phyloP scores from a whole-genome alignment of 2,113 vertebrate genomes.

The Leptobrachium ailaonicum region DNA sequence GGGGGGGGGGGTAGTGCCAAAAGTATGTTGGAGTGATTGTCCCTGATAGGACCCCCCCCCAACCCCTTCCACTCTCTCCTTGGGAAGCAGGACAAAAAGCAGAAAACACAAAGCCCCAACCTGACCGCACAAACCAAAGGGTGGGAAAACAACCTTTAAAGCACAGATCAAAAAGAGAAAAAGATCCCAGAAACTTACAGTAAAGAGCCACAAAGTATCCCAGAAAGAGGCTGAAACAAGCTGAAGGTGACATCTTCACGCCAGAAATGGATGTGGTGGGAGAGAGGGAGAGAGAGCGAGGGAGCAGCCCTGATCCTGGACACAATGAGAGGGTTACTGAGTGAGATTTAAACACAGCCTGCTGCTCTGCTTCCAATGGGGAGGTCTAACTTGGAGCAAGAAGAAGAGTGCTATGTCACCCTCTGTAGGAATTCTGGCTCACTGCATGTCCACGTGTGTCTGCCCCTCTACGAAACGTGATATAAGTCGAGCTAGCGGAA shows the following conservation, averaged over 20 bases:
- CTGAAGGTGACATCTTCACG: constrained; percentile 19
- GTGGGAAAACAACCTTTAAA: background rate
- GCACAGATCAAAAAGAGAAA: background rate
- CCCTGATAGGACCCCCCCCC: background rate
- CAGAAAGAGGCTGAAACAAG: constrained; percentile 46
- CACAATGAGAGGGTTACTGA: background rate
- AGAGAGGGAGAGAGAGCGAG: background rate
- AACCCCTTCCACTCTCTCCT: too few species aligned
- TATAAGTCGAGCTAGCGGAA: too few species aligned
- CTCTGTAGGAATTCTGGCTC: too few species aligned
- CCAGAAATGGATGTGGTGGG: background rate
- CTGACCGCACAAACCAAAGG: constrained; percentile 2
- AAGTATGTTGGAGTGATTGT: background rate
- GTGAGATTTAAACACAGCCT: background rate
- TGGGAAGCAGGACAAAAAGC: constrained; percentile 5
- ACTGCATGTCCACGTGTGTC: too few species aligned
- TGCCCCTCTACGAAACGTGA: too few species aligned
- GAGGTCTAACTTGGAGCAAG: constrained; percentile 1
- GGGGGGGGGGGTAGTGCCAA: too few species aligned
- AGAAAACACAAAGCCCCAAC: constrained; percentile 14
- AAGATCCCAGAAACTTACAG: constrained; percentile 57
- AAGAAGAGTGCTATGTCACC: too few species aligned
- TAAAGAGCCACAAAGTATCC: constrained; percentile 48
- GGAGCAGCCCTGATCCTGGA: constrained; percentile 6
- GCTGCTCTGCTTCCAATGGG: background rate